Evolutionary conservation across 2,113 vertebrate genomes (phyloP).

Genomic region (Chaenogobius annularis): DNA sequence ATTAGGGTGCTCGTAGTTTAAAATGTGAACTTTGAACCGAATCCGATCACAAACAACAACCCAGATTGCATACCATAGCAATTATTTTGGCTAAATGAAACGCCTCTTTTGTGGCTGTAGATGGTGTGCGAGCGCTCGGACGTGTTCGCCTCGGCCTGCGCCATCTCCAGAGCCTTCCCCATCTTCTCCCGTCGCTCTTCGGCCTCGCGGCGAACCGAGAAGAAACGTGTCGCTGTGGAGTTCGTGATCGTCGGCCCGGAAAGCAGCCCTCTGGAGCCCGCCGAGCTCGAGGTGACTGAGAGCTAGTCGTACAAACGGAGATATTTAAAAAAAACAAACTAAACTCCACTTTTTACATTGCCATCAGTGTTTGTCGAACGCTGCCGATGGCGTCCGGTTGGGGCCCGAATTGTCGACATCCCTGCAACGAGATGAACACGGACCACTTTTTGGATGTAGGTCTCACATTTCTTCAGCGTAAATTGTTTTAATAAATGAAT

Average conservation of each 20-base stretch:
- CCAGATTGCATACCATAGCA: too few relatives aligned
- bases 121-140: slow-evolving; percentile 92
- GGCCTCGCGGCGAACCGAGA: slow-evolving; percentile 81
- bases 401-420: slow-evolving; percentile 96
- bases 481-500: background rate
- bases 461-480: background rate
- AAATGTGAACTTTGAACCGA: too few relatives aligned
- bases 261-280: slow-evolving; percentile 78
- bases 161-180: slow-evolving; percentile 91
- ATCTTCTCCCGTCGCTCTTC: slow-evolving; percentile 90
- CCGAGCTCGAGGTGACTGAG: slow-evolving; percentile 82
- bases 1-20: too few relatives aligned
- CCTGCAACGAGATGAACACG: slow-evolving; percentile 96
- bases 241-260: slow-evolving; percentile 89
- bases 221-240: slow-evolving; percentile 87
- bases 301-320: background rate
- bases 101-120: slow-evolving; percentile 66
- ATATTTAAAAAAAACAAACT: background rate
- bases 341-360: background rate
- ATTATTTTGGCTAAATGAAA: too few relatives aligned
- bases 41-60: too few relatives aligned
- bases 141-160: slow-evolving; percentile 90
- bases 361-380: slow-evolving; percentile 84
- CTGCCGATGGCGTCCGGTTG: slow-evolving; percentile 88
- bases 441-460: slow-evolving; percentile 89